phyloP scores from a whole-genome alignment of 2,797 vertebrate genomes.

The Parambassis ranga region DNA sequence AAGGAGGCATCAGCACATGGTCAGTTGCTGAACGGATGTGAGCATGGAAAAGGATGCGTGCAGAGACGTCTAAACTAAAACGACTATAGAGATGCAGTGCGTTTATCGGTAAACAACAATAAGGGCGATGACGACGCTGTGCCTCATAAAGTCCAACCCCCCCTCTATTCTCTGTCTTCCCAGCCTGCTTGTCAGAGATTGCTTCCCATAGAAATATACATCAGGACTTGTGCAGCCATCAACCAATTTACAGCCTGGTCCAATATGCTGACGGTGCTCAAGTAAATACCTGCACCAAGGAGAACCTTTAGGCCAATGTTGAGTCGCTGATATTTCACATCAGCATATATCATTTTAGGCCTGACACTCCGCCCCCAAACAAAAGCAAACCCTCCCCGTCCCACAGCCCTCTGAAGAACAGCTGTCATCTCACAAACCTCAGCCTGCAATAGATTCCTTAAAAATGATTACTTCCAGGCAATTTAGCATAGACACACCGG shows the following conservation, averaged over 20 bases:
- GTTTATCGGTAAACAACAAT: background rate
- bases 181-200: conserved; percentile 31
- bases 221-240: conserved; percentile 14
- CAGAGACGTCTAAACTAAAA: background rate
- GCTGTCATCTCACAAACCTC: conserved; percentile 16
- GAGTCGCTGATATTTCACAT: conserved; percentile 58
- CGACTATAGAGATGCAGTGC: background rate
- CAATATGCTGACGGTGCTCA: conserved; percentile 55
- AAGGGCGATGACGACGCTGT: background rate
- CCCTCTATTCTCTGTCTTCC: background rate
- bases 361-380: conserved; percentile 32
- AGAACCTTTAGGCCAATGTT: conserved; percentile 44
- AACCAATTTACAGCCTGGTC: conserved; percentile 31
- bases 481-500: background rate
- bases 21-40: conserved; percentile 10
- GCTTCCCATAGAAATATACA: conserved; percentile 16
- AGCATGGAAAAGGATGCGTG: background rate
- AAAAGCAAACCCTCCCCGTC: conserved; percentile 21
- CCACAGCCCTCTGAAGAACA: background rate
- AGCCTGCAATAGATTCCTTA: conserved; percentile 11
- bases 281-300: conserved; percentile 41
- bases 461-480: conserved; percentile 31
- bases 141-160: conserved; percentile 4
- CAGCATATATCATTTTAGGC: conserved; percentile 39
- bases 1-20: background rate